These are phyloP conservation scores for Galbula dea DNA, from an alignment of 2,113 vertebrate genomes.

Conservation along the genomic window DNA sequence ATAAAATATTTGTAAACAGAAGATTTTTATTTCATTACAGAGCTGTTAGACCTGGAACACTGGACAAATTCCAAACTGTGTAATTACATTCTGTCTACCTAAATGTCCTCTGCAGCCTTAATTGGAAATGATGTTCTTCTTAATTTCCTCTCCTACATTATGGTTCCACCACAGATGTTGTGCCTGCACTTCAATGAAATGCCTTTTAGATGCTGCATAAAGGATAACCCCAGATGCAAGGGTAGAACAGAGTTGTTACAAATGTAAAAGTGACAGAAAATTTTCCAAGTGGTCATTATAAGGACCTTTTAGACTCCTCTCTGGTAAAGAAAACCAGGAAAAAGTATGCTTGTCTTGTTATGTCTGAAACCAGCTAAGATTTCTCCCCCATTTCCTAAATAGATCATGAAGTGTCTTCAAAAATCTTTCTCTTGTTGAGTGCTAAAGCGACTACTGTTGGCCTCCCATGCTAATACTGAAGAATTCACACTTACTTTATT, in stretches of 20 bases:
- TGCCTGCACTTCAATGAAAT: neutral
- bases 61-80: slow-evolving; percentile 5
- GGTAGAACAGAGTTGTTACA: neutral
- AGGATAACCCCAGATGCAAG: neutral
- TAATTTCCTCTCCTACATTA: slow-evolving; percentile 13
- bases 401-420: neutral
- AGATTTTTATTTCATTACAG: slow-evolving; percentile 49
- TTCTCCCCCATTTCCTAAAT: neutral
- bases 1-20: slow-evolving; percentile 40
- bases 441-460: neutral
- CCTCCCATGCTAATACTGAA: neutral
- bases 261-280: neutral
- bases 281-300: neutral
- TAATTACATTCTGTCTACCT: slow-evolving; percentile 25
- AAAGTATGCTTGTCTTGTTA: neutral
- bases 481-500: neutral
- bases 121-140: slow-evolving; percentile 3
- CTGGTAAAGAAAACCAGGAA: neutral
- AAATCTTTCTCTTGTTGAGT: neutral
- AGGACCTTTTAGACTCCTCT: neutral
- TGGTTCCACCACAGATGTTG: neutral
- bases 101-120: slow-evolving; percentile 9
- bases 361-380: neutral
- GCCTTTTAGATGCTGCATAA: neutral
- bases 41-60: slow-evolving; percentile 29